Base-by-base conservation (phyloP, 2,888 invertebrate genomes). In the Caenorhabditis wallacei region DNA sequence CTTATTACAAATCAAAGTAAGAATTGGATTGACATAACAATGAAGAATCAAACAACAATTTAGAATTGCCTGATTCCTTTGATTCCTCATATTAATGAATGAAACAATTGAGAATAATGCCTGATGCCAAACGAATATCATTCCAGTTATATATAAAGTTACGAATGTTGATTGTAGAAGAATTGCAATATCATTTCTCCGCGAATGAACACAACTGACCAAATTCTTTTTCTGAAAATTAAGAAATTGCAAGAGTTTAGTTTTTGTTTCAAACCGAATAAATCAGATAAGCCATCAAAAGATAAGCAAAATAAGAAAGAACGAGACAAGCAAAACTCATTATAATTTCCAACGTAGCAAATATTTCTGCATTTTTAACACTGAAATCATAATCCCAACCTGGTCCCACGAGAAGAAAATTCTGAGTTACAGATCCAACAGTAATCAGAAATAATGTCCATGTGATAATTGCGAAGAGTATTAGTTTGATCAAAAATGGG, bases 371-470 rank as follows among this genome's bases (percentile, higher is more conserved):
- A 13, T 51, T 35, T 2, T n/a, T 10, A 24, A 51, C 51, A 20
- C 1, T 20, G 8, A 37, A 51, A 18, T 74, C 54, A 40, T 56
- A 63, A 24, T 40, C 40, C 80, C 80, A 80, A 7, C 68, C 57
- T 3, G 72, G 68, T n/a, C 37, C 40, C 18, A 35, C 22, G 8
- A 80, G 53, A 2, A 35, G 4, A 8, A 80, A 35, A 56, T 74
- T 74, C 26, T 75, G 80, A 2, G 68, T 68, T 3, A 69, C 13
- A 10, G 68, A 79, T 10, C 78, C 69, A 2, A 61, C 54, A 20
- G 53, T 10, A 43, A 69, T 69, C 24, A 79, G 40, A 5, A 51
- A 26, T 1, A 64, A 8, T 18, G 63, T 48, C 46, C 48, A 75
- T 20, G 26, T 74, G 13, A 46, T 63, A 1, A 63, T 24, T 1